phyloP scores from a whole-genome alignment of 2,797 vertebrate genomes.

The Macropus fuliginosus region DNA sequence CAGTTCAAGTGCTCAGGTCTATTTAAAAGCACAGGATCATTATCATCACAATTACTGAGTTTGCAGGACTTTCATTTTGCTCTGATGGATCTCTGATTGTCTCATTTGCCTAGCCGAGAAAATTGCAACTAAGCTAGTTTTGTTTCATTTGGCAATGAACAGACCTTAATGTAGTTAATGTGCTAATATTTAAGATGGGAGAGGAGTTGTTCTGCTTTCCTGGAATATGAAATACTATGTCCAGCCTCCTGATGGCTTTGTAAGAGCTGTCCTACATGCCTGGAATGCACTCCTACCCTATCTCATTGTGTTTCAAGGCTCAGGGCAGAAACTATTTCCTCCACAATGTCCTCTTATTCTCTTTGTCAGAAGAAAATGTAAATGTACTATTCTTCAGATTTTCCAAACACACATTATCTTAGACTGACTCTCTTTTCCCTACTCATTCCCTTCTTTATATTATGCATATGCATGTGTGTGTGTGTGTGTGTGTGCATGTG shows the following conservation, averaged over 20 bases:
- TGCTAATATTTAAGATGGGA: neutral
- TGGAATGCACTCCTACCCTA: neutral
- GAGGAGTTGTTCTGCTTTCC: no score
- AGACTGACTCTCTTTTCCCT: neutral
- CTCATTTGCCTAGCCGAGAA: neutral
- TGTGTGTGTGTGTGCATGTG: neutral
- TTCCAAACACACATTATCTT: neutral
- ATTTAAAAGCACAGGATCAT: neutral
- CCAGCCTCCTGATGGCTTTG: neutral
- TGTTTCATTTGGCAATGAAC: neutral
- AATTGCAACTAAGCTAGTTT: neutral
- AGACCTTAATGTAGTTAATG: neutral
- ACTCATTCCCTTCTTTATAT: neutral
- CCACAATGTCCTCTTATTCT: neutral
- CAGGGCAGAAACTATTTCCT: neutral
- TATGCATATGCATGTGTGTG: neutral
- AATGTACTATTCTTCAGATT: neutral
- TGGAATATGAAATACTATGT: neutral
- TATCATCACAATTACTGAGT: neutral
- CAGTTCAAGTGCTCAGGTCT: neutral
- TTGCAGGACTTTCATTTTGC: neutral
- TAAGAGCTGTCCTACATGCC: neutral
- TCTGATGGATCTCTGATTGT: neutral
- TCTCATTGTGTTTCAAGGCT: neutral
- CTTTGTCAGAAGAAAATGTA: neutral